phyloP scores from a whole-genome alignment of 1,140 invertebrate genomes.

The Subanguina moxae region DNA sequence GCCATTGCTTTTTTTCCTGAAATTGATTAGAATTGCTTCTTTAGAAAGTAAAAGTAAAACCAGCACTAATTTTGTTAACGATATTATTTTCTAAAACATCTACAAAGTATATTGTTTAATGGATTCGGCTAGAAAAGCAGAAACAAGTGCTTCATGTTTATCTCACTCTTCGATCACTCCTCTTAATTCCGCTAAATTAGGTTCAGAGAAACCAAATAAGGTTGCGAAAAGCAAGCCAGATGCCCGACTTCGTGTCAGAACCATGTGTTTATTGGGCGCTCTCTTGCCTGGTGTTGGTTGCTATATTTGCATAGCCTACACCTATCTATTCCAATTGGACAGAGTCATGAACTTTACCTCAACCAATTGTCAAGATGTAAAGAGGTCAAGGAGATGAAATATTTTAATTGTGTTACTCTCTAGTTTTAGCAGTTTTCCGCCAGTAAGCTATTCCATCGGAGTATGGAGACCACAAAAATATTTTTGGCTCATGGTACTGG shows the following conservation, averaged over 20 bases:
- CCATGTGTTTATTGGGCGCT: conserved; percentile 38
- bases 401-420: conserved; percentile 27
- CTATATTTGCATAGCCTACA: conserved; percentile 53
- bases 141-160: no score
- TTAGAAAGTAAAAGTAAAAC: no score
- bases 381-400: conserved; percentile 35
- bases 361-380: conserved; percentile 48
- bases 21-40: no score
- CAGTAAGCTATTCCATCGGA: conserved; percentile 52
- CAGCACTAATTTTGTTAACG: no score
- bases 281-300: conserved; percentile 49
- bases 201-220: no score
- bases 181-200: no score
- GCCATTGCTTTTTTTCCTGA: no score
- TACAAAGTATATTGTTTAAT: no score
- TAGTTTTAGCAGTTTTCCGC: conserved; percentile 48
- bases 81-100: no score
- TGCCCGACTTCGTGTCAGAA: conserved; percentile 23
- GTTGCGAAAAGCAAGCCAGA: conserved; percentile 23
- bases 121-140: no score
- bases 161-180: no score
- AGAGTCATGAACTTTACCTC: conserved; percentile 52
- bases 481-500: conserved; percentile 52
- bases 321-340: conserved; percentile 54
- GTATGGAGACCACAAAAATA: conserved; percentile 57